Base-by-base conservation (phyloP, 2,113 vertebrate species). In the Entomyzon cyanotis region DNA sequence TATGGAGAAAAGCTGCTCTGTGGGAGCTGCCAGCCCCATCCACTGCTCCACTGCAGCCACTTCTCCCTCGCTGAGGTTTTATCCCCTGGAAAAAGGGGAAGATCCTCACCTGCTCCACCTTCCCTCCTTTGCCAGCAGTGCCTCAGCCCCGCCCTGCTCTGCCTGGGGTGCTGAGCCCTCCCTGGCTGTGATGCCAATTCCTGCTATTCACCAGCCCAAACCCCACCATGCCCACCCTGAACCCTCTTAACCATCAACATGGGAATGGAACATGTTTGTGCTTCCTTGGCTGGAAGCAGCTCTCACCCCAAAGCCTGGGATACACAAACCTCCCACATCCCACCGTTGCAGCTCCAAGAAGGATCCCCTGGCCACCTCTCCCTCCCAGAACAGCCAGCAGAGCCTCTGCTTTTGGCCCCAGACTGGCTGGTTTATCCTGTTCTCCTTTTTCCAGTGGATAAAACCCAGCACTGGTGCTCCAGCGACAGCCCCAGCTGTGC, bases 151-250 rank as follows among this genome's bases (percentile, higher is more conserved):
- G 24, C 22, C 39, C 60, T 35, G 31, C 37, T 30, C 44, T 18
- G 20, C 52, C 47, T 33, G 20, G n/a, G 39, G 13, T 46, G 19
- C 35, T 56, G 56, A 78, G 18, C 11, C 10, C 5, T 13, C 5
- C 4, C 28, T n/a, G 53, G 27, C 23, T 35, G 23, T 24, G 62
- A 35, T 23, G 37, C 50, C 52, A 47, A 27, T 10, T 46, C 30
- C 67, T 68, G 49, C 25, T 37, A 4, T 41, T 42, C 31, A 46
- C 22, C 3, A 5, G 44, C n/a, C 37, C 25, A 63, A 30, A 10
- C 6, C 3, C 15, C 25, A 22, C 15, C 23, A 16, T 1, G 3
- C 10, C 22, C 8, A 3, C 12, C 17, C 17, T 56, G 6, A 30
- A 21, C 11, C 10, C 24, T 63, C 33, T 12, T 21, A 24, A 24